These are phyloP conservation scores for Copidosoma floridanum DNA, from an alignment of 1,140 invertebrate species.

Conservation along the genomic window DNA sequence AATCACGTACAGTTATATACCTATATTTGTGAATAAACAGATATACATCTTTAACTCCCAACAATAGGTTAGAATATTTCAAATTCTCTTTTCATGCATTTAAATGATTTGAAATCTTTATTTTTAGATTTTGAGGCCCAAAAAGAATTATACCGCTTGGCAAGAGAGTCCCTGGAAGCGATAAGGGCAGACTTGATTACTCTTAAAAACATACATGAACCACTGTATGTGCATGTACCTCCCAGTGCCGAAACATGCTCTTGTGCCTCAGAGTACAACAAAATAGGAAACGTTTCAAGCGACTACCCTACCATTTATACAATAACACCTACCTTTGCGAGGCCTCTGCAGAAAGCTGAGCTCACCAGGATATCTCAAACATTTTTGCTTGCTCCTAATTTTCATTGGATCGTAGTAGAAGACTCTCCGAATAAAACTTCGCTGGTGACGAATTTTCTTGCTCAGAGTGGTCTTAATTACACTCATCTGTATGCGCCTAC, in stretches of 20 bases:
- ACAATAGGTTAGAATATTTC: no score
- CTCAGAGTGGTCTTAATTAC: slow-evolving; percentile 67
- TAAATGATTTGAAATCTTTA: no score
- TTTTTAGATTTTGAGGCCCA: slow-evolving; percentile 25
- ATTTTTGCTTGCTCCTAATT: slow-evolving; percentile 80
- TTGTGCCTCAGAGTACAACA: slow-evolving; percentile 20
- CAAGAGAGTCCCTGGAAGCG: slow-evolving; percentile 20
- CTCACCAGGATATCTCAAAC: slow-evolving; percentile 89
- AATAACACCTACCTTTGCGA: slow-evolving; percentile 89
- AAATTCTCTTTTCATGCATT: no score
- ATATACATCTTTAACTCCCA: no score
- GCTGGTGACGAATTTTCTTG: slow-evolving; percentile 79
- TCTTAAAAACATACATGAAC: slow-evolving; percentile 21
- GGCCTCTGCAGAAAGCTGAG: slow-evolving; percentile 93
- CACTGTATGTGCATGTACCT: slow-evolving; percentile 13
- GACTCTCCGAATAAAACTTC: slow-evolving; percentile 75
- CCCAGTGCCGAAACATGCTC: slow-evolving; percentile 20
- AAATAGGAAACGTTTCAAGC: slow-evolving; percentile 18
- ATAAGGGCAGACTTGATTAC: slow-evolving; percentile 17
- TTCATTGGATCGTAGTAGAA: slow-evolving; percentile 96
- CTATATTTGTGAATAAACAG: no score
- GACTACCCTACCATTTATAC: slow-evolving; percentile 69
- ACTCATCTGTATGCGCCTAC: slow-evolving; percentile 70
- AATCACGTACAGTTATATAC: no score
- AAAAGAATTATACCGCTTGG: slow-evolving; percentile 19